Evolutionary conservation across 2,797 vertebrate species (phyloP).

Genomic region (Lepilemur ruficaudatus): DNA sequence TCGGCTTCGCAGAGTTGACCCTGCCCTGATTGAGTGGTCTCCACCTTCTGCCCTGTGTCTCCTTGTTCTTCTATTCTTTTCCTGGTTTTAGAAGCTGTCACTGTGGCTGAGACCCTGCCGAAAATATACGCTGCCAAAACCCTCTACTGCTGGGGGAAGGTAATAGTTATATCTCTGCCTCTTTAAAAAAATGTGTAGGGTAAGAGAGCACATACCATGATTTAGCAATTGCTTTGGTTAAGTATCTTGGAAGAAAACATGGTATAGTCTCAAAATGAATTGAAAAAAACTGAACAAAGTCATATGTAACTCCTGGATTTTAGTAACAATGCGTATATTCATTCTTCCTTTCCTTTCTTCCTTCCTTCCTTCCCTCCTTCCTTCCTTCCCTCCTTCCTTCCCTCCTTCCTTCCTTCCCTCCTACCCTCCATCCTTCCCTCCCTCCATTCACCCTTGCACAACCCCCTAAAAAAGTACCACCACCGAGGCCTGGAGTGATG

Average conservation of each 20-base stretch:
- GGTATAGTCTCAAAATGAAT: no score
- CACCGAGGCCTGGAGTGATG: no score
- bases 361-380: rapidly evolving
- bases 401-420: rapidly evolving
- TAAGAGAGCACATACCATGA: not conserved
- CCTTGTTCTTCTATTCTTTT: not conserved
- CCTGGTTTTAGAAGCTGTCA: not conserved
- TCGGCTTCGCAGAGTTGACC: rapidly evolving
- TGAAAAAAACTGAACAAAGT: no score
- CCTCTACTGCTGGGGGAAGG: not conserved
- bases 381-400: rapidly evolving
- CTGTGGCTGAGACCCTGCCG: no score
- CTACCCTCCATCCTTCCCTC: rapidly evolving
- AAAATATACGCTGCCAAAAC: not conserved
- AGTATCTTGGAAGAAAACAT: no score
- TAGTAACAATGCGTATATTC: no score
- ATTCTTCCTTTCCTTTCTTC: not conserved
- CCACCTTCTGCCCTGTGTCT: not conserved
- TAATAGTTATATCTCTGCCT: not conserved
- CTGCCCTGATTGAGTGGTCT: not conserved
- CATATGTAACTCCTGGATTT: no score
- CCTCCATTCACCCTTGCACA: not conserved
- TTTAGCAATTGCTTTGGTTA: no score
- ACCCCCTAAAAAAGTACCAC: no score
- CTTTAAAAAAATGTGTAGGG: not conserved